These are phyloP conservation scores for Caenorhabditis latens DNA, from an alignment of 1,140 invertebrate species.

Conservation along the genomic window DNA sequence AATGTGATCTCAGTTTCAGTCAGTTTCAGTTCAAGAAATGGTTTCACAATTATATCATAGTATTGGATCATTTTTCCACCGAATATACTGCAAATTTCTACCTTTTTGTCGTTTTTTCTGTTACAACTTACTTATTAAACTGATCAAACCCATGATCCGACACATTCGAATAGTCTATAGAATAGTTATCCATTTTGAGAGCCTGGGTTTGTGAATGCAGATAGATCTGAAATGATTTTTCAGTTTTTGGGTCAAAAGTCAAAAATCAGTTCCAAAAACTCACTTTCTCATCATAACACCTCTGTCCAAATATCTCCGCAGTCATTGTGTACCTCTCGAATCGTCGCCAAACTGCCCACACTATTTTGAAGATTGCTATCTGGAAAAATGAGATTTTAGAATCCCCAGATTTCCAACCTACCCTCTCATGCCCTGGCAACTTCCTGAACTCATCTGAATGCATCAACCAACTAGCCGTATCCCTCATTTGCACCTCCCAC, in stretches of 20 bases:
- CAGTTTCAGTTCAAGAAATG: not conserved
- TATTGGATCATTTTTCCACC: conserved; percentile 37
- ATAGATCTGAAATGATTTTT: not conserved
- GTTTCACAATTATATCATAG: conserved; percentile 13
- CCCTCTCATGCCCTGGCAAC: conserved; percentile 14
- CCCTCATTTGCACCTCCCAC: conserved; percentile 20
- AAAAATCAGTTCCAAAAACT: not conserved
- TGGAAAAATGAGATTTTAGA: not conserved
- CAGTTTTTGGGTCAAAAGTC: not conserved
- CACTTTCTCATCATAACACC: conserved; percentile 45
- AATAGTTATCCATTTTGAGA: not conserved
- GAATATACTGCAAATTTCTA: conserved; percentile 1
- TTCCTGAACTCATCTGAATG: not conserved
- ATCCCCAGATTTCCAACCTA: not conserved
- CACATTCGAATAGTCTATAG: not conserved
- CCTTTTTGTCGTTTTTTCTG: not conserved
- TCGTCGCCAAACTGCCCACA: conserved; percentile 23
- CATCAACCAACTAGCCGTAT: conserved; percentile 33
- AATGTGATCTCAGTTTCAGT: conserved; percentile 41
- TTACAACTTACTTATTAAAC: conserved; percentile 16
- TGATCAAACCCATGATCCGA: conserved; percentile 1
- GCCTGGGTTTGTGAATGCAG: not conserved
- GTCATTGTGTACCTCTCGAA: conserved; percentile 45
- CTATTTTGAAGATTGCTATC: conserved; percentile 41
- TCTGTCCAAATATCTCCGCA: conserved; percentile 12